These are phyloP conservation scores for Botrylloides violaceus DNA, from an alignment of 23 tunicate genomes.

Conservation along the genomic window DNA sequence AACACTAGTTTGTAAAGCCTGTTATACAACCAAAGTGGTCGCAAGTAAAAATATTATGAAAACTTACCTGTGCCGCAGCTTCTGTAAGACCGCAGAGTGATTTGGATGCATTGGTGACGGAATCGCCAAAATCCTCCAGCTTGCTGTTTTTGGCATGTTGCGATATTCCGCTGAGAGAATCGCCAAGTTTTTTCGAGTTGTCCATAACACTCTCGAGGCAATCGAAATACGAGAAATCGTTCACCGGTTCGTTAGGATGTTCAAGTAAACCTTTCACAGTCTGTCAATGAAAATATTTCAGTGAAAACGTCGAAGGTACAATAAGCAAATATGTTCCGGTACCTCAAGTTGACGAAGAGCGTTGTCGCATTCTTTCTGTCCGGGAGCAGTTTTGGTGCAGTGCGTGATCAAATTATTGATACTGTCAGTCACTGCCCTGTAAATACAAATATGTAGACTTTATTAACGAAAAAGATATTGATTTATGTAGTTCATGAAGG, in stretches of 20 bases:
- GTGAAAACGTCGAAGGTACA: background rate
- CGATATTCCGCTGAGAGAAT: slow-evolving; percentile 93
- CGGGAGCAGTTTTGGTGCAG: slow-evolving; percentile 98
- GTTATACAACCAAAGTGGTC: too few species aligned
- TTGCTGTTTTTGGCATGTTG: slow-evolving; percentile 92
- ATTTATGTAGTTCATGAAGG: too few species aligned
- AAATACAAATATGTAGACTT: background rate
- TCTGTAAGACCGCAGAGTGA: slow-evolving; percentile 84
- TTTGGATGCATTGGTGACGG: slow-evolving; percentile 80
- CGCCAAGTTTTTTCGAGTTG: slow-evolving; percentile 77
- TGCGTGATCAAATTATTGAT: slow-evolving; percentile 97
- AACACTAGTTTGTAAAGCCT: too few species aligned
- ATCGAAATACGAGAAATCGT: slow-evolving; percentile 88
- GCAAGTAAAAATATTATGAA: too few species aligned
- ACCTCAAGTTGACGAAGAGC: slow-evolving; percentile 93
- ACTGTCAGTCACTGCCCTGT: slow-evolving; percentile 90
- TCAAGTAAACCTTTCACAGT: slow-evolving; percentile 87
- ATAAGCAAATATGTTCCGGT: background rate
- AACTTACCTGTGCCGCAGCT: slow-evolving; percentile 97
- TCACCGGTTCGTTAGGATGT: slow-evolving; percentile 90
- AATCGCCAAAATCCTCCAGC: slow-evolving; percentile 86
- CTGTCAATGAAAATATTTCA: slow-evolving; percentile 13
- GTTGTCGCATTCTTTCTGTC: slow-evolving; percentile 97
- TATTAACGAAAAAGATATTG: background rate
- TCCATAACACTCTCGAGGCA: slow-evolving; percentile 92